Base-by-base conservation (phyloP, 2,797 vertebrate genomes). In the Glyptemys insculpta region DNA sequence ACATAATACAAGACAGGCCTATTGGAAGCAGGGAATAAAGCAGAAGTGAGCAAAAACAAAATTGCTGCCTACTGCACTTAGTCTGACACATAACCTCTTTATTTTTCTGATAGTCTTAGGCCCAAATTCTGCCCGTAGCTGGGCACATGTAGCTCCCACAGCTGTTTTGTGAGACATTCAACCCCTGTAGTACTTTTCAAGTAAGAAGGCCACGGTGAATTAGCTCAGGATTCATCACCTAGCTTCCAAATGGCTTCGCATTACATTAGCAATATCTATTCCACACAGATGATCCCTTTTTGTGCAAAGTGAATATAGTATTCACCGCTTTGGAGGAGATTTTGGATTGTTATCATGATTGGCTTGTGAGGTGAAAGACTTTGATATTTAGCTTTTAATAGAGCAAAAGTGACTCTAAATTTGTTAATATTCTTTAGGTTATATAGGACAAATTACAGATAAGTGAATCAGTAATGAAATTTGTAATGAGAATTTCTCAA, bases 381-480 rank as follows among this genome's bases (percentile, higher is more conserved):
- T 98, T 98, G 93, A 95, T 97, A 97, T 97, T 97, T 97, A 96
- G 96, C 94, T 98, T 98, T 98, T 97, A 98, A 98, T 97, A 98
- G 98, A 97, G 97, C 98, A 98, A 98, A 98, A 98, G 98, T 97
- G 98, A 98, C 98, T 98, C 97, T 97, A 98, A 98, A 98, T 98
- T 98, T 98, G 98, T 98, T 98, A 98, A 98, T 98, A 98, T 98
- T 98, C 98, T 98, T 98, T 98, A 98, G 98, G 98, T 98, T 98
- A 98, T 98, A 98, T 96, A 97, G 98, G 98, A 98, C 98, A 98
- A 98, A 98, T 98, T 98, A 96, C 97, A 98, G 98, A 98, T 98
- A 98, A 98, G 98, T 98, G 98, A 98, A 98, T 98, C 98, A 97
- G 98, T 98, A 98, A 98, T 98, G 98, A 98, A 98, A 98, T 98